Conservation (phyloP, 2,888 invertebrate species). For the Formica aserva region DNA sequence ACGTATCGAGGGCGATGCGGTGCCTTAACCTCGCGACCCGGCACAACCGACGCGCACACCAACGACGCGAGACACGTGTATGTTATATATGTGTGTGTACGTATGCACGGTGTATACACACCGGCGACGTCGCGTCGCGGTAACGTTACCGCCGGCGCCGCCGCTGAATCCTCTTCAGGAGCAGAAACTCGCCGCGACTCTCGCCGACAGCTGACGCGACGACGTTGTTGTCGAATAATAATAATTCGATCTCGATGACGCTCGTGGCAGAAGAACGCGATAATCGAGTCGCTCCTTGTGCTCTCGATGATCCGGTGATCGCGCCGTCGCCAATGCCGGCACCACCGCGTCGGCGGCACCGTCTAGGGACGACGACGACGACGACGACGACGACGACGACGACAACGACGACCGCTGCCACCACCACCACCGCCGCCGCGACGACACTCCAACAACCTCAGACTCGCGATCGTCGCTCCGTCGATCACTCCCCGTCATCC, state of each 20-base stretch:
- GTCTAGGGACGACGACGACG: slow-evolving; percentile 59
- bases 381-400: neutral
- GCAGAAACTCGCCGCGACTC: slow-evolving; percentile 13
- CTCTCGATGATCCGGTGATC: slow-evolving; percentile 70
- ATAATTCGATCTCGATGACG: slow-evolving; percentile 41
- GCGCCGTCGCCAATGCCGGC: slow-evolving; percentile 78
- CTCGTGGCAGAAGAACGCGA: slow-evolving; percentile 49
- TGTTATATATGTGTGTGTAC: neutral
- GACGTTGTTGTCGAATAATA: neutral
- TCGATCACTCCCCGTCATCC: slow-evolving; percentile 75
- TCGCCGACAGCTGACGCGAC: slow-evolving; percentile 27
- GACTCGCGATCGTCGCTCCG: slow-evolving; percentile 71
- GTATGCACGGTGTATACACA: neutral
- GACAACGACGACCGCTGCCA: slow-evolving; percentile 44
- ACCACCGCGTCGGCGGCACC: slow-evolving; percentile 77
- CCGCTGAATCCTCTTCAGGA: slow-evolving; percentile 28
- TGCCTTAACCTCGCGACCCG: slow-evolving; percentile 72
- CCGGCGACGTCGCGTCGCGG: slow-evolving; percentile 41
- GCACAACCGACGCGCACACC: slow-evolving; percentile 46
- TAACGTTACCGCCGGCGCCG: slow-evolving; percentile 35
- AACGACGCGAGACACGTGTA: slow-evolving; percentile 16
- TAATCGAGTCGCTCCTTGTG: slow-evolving; percentile 61
- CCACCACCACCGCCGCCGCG: slow-evolving; percentile 61
- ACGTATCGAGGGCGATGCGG: slow-evolving; percentile 66
- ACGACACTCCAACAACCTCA: slow-evolving; percentile 70